Evolutionary conservation across 1,140 invertebrate species (phyloP).

Genomic region (Ceratina japonica): DNA sequence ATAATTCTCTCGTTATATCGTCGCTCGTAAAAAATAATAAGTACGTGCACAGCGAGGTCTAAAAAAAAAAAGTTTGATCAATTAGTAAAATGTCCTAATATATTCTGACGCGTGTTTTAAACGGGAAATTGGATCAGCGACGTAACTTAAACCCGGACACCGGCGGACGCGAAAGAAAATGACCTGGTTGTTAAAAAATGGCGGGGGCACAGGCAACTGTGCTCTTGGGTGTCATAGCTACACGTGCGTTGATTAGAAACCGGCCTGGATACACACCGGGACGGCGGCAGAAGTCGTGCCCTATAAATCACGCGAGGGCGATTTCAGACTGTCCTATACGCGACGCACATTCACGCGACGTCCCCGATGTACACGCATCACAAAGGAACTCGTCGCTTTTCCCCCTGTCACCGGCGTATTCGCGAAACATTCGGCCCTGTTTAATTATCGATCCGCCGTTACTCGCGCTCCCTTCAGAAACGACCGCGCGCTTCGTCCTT

Average conservation of each 20-base stretch:
- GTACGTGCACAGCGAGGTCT: too few relatives aligned
- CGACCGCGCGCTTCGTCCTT: background rate
- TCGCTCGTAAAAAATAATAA: too few relatives aligned
- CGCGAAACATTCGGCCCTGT: background rate
- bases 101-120: too few relatives aligned
- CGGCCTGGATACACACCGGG: background rate
- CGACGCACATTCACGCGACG: background rate
- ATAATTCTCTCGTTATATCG: too few relatives aligned
- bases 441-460: conserved; percentile 17
- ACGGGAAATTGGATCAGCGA: too few relatives aligned
- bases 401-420: background rate
- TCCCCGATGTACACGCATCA: background rate
- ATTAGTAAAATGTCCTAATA: too few relatives aligned
- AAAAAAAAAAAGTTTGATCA: too few relatives aligned
- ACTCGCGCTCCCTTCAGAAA: background rate
- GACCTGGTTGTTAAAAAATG: background rate
- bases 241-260: conserved; percentile 27
- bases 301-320: conserved; percentile 19
- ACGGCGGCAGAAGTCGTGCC: background rate
- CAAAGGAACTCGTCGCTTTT: background rate
- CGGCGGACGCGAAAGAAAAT: background rate
- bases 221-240: background rate
- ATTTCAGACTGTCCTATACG: conserved; percentile 5
- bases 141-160: background rate
- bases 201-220: background rate